Percentiles rank a stretch among this genome's conserved stretches.
phyloP scores from a whole-genome alignment of 2,797 vertebrate genomes.

The Vespertilio murinus region DNA sequence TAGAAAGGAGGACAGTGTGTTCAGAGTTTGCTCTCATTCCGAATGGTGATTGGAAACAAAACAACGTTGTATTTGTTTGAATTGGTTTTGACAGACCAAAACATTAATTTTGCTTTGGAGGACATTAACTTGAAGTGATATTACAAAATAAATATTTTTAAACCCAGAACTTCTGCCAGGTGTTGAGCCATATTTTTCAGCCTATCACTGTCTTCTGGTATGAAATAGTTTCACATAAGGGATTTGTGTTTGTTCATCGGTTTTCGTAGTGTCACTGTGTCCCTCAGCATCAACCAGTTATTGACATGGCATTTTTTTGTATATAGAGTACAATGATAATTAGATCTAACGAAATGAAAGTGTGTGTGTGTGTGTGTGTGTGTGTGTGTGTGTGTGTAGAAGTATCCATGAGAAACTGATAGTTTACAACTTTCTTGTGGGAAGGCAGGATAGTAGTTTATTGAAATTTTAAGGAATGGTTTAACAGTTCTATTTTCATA shows the following conservation, averaged over 20 bases:
- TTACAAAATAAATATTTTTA: slow-evolving; percentile 11
- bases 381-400: not conserved
- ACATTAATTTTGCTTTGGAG: slow-evolving; percentile 5
- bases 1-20: not conserved
- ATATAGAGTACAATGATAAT: not conserved
- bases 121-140: not conserved
- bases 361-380: too few relatives aligned
- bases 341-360: not conserved
- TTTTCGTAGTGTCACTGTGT: not conserved
- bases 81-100: slow-evolving; percentile 39
- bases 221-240: slow-evolving; percentile 27
- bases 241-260: not conserved
- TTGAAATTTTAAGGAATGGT: not conserved
- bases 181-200: slow-evolving; percentile 10
- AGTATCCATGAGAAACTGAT: not conserved
- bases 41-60: slow-evolving; percentile 23
- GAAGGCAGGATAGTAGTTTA: not conserved
- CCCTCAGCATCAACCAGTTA: not conserved
- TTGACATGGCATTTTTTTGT: slow-evolving; percentile 37
- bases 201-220: not conserved
- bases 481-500: not conserved
- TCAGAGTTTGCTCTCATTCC: slow-evolving; percentile 47
- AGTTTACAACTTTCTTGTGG: not conserved
- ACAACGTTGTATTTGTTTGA: not conserved
- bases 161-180: slow-evolving; percentile 44